phyloP scores from a whole-genome alignment of 1,140 invertebrate species.

The Lordiphosa clarofinis region DNA sequence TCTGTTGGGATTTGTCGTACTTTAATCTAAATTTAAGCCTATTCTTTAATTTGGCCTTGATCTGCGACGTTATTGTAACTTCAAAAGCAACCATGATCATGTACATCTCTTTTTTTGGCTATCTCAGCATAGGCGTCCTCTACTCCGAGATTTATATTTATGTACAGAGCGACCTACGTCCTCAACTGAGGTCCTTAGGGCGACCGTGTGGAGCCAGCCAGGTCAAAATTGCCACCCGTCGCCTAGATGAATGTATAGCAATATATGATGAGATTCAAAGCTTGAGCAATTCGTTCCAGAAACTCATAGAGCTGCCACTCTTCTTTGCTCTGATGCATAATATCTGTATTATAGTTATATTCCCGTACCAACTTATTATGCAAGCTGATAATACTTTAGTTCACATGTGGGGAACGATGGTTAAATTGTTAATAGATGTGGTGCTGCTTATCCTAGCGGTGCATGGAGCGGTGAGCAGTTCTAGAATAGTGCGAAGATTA shows the following conservation, averaged over 20 bases:
- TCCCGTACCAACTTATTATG: constrained; percentile 7
- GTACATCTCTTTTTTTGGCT: constrained; percentile 30
- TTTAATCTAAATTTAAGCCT: accelerated
- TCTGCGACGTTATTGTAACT: background rate
- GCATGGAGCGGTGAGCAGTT: constrained; percentile 22
- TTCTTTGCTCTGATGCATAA: constrained; percentile 22
- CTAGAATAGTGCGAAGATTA: constrained; percentile 15
- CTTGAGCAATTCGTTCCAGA: constrained; percentile 17
- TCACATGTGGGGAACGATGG: background rate
- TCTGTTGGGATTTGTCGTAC: background rate
- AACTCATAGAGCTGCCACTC: constrained; percentile 21
- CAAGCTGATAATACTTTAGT: accelerated
- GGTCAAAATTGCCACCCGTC: background rate
- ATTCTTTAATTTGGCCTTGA: background rate
- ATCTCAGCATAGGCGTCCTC: constrained; percentile 31
- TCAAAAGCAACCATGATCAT: constrained; percentile 7
- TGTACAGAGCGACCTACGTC: constrained; percentile 6
- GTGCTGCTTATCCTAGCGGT: constrained; percentile 34
- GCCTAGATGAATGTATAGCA: constrained; percentile 33
- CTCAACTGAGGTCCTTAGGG: constrained; percentile 9
- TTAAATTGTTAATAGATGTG: constrained; percentile 37
- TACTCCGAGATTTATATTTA: constrained; percentile 36
- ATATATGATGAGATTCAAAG: constrained; percentile 40
- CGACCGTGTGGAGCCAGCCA: background rate
- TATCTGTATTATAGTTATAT: background rate